These are phyloP conservation scores for Astyanax mexicanus DNA, from an alignment of 2,797 vertebrate genomes.

Conservation along the genomic window DNA sequence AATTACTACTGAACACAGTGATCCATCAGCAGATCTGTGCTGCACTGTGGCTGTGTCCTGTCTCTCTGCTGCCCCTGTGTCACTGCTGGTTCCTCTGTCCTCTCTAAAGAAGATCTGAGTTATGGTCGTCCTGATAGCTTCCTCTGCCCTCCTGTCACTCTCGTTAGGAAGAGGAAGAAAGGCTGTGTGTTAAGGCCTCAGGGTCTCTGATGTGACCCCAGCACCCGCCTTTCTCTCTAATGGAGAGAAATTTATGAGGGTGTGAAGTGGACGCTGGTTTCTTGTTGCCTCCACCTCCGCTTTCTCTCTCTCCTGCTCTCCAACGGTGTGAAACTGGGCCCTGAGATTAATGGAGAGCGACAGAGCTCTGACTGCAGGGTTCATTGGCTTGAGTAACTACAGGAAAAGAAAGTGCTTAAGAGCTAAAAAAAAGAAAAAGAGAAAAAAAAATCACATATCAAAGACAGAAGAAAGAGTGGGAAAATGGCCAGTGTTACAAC, in stretches of 20 bases:
- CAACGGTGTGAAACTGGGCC: neutral
- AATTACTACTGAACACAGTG: neutral
- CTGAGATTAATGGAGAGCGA: constrained; percentile 14
- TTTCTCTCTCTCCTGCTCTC: neutral
- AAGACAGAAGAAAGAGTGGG: neutral
- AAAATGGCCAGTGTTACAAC: neutral
- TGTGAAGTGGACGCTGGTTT: constrained; percentile 18
- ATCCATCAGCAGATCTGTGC: neutral
- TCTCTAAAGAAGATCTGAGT: constrained; percentile 13
- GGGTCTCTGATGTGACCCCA: constrained; percentile 8
- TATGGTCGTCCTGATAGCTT: constrained; percentile 40
- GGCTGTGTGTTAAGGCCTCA: neutral
- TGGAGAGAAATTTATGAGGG: constrained; percentile 23
- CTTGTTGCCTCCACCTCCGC: neutral
- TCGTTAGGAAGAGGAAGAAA: constrained; percentile 30
- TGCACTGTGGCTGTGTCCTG: neutral
- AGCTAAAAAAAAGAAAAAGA: constrained; percentile 14
- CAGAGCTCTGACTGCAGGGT: constrained; percentile 2
- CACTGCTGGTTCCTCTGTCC: constrained; percentile 23
- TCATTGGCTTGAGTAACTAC: constrained; percentile 13
- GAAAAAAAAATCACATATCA: neutral
- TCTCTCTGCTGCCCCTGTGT: neutral
- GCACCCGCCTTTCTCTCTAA: constrained; percentile 3
- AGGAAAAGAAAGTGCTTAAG: constrained; percentile 9
- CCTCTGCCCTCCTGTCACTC: constrained; percentile 13